Conservation (phyloP, 2,113 vertebrate genomes). For the Turnix velox region DNA sequence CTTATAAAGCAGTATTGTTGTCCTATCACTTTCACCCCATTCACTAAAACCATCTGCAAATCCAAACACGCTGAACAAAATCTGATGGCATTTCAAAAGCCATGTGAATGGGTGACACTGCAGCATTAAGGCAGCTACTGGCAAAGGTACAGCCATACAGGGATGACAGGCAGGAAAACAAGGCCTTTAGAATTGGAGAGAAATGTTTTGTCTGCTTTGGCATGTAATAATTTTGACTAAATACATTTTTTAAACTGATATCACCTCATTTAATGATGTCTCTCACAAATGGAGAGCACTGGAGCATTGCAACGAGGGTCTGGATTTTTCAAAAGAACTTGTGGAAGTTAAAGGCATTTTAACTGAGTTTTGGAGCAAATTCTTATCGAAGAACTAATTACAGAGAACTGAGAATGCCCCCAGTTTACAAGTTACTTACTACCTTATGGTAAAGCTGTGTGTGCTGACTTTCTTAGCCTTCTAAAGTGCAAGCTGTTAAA, state of each 20-base stretch:
- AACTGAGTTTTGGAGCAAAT: slow-evolving; percentile 16
- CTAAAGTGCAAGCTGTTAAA: slow-evolving; percentile 61
- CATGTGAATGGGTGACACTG: neutral
- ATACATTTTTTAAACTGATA: slow-evolving; percentile 26
- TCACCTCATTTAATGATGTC: slow-evolving; percentile 17
- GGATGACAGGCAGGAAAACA: slow-evolving; percentile 30
- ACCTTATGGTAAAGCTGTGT: neutral
- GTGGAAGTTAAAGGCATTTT: neutral
- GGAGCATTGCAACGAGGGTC: neutral
- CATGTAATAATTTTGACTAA: slow-evolving; percentile 22
- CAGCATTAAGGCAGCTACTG: neutral
- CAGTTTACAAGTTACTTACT: slow-evolving; percentile 50
- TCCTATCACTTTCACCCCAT: neutral
- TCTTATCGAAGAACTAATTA: slow-evolving; percentile 54
- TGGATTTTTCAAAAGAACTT: slow-evolving; percentile 1
- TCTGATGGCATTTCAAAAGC: neutral
- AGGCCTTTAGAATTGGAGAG: neutral
- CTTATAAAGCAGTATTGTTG: neutral
- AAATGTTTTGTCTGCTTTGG: slow-evolving; percentile 14
- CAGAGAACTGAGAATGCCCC: neutral
- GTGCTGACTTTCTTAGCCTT: slow-evolving; percentile 14
- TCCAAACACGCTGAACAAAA: neutral
- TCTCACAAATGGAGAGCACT: neutral
- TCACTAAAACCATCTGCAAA: neutral
- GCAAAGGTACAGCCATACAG: neutral